These are phyloP conservation scores for Nymphalis c-album DNA, from an alignment of 2,888 invertebrate genomes.

Conservation along the genomic window DNA sequence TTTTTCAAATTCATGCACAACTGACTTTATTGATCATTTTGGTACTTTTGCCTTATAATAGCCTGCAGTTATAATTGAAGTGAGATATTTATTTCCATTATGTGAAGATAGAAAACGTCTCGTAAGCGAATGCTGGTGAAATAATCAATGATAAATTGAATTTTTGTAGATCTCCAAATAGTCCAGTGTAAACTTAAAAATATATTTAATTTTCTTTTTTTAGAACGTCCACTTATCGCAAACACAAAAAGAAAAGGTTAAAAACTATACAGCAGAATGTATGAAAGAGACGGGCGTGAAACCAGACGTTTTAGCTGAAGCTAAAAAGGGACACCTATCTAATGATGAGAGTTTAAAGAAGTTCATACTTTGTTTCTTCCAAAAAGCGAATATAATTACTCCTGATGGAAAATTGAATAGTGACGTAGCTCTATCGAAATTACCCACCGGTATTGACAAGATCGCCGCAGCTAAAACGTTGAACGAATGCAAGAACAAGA, in stretches of 20 bases:
- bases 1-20: no score
- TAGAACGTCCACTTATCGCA: slow-evolving; percentile 59
- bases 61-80: no score
- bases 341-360: slow-evolving; percentile 71
- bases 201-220: slow-evolving; percentile 17
- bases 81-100: no score
- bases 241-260: slow-evolving; percentile 57
- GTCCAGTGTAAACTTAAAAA: no score
- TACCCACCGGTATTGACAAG: slow-evolving; percentile 64
- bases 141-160: no score
- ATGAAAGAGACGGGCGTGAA: slow-evolving; percentile 63
- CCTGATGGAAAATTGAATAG: slow-evolving; percentile 66
- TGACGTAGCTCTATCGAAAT: slow-evolving; percentile 63
- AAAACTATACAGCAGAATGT: slow-evolving; percentile 54
- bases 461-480: slow-evolving; percentile 62
- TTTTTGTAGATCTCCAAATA: no score
- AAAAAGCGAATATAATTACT: slow-evolving; percentile 62
- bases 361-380: slow-evolving; percentile 72
- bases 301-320: slow-evolving; percentile 58
- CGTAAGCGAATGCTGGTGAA: no score
- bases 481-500: slow-evolving; percentile 64
- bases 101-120: no score
- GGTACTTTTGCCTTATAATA: no score
- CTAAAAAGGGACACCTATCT: slow-evolving; percentile 64
- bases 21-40: no score